Base-by-base conservation (phyloP, 2,113 vertebrate genomes). In the Tychaedon coryphoeus region DNA sequence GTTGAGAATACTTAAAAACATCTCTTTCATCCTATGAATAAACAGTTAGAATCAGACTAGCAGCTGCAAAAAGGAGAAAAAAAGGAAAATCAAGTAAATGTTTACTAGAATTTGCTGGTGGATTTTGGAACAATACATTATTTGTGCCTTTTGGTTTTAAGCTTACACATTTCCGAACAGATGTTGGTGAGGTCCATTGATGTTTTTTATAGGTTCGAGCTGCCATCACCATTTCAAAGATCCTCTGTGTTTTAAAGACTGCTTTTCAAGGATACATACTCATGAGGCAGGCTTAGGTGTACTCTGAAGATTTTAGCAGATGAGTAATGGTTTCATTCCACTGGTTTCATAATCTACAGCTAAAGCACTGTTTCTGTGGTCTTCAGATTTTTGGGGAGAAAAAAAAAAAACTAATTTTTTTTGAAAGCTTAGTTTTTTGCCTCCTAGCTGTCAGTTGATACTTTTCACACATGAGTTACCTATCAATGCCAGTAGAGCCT, bases 11-110 rank as follows among this genome's bases (percentile, higher is more conserved):
- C 96, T 97, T 95, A 93, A 97, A 97, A 98, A 95, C 86, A 89
- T 93, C 84, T 93, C 90, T 97, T 97, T 97, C 79, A 97, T 95
- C 57, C 92, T 85, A 65, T 95, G 97, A 98, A 98, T 97, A 98
- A 98, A 98, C 97, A 97, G 97, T 97, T 89, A 24, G 45, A 98
- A 98, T 97, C 95, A 94, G 89, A 84, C 57, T 58, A 95, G 73
- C 87, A 97, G 95, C 93, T 97, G 94, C 93, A 96, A 94, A 89
- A 47, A 83, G 62, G 50, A 70, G 53, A 81, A 88, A 85, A 91
- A 91, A 94, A 83, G 42, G 36, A 92, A 82, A 92, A 91, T 60
- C 53, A 72, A 22, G 36, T 92, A 64, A 90, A 83, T 74, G 75
- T 81, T 91, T 90, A 95, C 64, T 76, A 84, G 77, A 92, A 90